Evolutionary conservation across 2,797 vertebrate species (phyloP).

Genomic region (Rhynchotus rufescens): DNA sequence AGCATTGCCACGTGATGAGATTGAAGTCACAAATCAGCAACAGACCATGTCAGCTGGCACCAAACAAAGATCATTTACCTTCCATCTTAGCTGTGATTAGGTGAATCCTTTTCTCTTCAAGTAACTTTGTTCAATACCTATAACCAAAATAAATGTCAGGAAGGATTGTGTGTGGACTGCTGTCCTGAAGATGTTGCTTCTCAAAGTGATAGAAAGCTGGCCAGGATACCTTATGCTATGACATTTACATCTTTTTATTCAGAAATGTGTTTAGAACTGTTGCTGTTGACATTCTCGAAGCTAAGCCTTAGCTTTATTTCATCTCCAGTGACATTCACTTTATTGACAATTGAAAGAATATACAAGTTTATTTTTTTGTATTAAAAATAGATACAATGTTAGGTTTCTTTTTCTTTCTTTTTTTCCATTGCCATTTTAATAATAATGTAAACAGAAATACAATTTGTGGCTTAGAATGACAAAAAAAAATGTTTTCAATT

Average conservation of each 20-base stretch:
- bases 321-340: background rate
- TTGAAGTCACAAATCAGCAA: background rate
- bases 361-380: background rate
- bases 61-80: background rate
- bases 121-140: background rate
- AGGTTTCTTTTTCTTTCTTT: background rate
- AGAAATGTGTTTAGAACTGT: background rate
- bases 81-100: background rate
- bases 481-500: conserved; percentile 61
- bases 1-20: background rate
- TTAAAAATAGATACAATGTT: background rate
- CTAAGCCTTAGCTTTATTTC: background rate
- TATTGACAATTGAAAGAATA: conserved; percentile 6
- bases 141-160: background rate
- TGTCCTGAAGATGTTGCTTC: background rate
- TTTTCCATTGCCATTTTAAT: background rate
- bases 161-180: background rate
- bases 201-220: background rate
- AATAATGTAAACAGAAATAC: background rate
- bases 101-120: background rate
- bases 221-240: background rate
- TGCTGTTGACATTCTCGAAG: conserved; percentile 4
- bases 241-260: background rate
- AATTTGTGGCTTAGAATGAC: background rate
- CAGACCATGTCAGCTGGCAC: background rate